Percentiles rank a stretch among this genome's conserved stretches.
Evolutionary conservation across 2,113 vertebrate genomes (phyloP).

Genomic region (Ctenodactylus gundi): DNA sequence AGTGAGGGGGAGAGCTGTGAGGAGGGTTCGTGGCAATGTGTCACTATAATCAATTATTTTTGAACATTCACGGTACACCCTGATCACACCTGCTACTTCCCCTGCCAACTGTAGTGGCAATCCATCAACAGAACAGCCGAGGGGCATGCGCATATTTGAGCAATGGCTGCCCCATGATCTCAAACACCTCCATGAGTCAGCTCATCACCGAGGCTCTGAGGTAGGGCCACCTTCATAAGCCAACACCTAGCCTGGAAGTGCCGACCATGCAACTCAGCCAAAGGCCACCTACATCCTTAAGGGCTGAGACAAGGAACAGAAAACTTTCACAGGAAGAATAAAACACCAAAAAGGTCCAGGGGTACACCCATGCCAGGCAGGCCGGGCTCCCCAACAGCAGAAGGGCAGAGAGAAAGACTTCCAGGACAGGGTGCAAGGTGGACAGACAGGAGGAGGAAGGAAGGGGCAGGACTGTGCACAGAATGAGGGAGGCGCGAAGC

Average conservation of each 20-base stretch:
- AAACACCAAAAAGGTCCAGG: neutral
- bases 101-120: neutral
- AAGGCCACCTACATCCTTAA: neutral
- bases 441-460: accelerated
- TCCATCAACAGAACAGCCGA: accelerated
- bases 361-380: neutral
- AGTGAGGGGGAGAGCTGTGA: neutral
- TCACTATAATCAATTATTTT: neutral
- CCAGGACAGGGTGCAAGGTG: neutral
- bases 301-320: neutral
- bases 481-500: too few species aligned
- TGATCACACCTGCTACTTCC: neutral
- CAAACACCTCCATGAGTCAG: neutral
- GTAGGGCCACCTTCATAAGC: neutral
- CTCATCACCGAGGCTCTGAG: accelerated
- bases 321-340: neutral
- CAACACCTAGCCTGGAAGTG: neutral
- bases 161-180: accelerated
- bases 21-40: neutral
- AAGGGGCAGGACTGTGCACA: neutral
- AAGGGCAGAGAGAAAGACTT: neutral
- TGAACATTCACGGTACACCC: too few species aligned
- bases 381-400: neutral
- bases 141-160: accelerated
- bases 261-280: neutral